Conservation (phyloP, 2,797 vertebrate genomes). For the Danionella dracula region DNA sequence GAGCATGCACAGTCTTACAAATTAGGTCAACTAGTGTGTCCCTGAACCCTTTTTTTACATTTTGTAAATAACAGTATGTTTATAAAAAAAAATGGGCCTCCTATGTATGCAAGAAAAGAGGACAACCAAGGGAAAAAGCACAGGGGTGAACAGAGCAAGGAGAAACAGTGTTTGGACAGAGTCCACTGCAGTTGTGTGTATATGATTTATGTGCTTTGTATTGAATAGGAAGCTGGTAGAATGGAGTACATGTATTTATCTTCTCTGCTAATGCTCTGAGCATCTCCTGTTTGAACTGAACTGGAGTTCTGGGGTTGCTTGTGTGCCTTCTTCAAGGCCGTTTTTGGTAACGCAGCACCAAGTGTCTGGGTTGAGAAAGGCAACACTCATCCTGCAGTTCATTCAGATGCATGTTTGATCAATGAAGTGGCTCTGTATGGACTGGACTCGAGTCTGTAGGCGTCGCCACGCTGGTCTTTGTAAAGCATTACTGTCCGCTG, state of each 20-base stretch:
- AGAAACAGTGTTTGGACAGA: not conserved
- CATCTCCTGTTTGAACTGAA: not conserved
- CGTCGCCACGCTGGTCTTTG: slow-evolving; percentile 67
- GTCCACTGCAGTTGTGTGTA: not conserved
- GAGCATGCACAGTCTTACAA: slow-evolving; percentile 44
- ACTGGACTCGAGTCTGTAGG: slow-evolving; percentile 63
- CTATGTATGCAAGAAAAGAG: not conserved
- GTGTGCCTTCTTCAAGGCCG: not conserved
- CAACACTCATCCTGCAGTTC: slow-evolving; percentile 60
- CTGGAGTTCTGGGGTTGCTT: not conserved
- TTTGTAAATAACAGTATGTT: slow-evolving; percentile 29
- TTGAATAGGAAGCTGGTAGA: not conserved
- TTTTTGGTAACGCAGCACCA: slow-evolving; percentile 1
- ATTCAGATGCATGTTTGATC: slow-evolving; percentile 66
- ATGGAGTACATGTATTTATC: not conserved
- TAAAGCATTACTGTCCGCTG: slow-evolving; percentile 53
- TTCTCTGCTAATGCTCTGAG: not conserved
- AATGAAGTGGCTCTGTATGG: slow-evolving; percentile 72
- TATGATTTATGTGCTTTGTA: not conserved
- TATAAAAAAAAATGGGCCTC: slow-evolving; percentile 30
- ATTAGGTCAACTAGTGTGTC: slow-evolving; percentile 43
- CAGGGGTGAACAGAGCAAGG: not conserved
- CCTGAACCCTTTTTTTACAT: slow-evolving; percentile 35
- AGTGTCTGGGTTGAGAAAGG: slow-evolving; percentile 50
- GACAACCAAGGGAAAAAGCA: not conserved